Base-by-base conservation (phyloP, 2,888 invertebrate species). In the Cremastobaeus sp. region DNA sequence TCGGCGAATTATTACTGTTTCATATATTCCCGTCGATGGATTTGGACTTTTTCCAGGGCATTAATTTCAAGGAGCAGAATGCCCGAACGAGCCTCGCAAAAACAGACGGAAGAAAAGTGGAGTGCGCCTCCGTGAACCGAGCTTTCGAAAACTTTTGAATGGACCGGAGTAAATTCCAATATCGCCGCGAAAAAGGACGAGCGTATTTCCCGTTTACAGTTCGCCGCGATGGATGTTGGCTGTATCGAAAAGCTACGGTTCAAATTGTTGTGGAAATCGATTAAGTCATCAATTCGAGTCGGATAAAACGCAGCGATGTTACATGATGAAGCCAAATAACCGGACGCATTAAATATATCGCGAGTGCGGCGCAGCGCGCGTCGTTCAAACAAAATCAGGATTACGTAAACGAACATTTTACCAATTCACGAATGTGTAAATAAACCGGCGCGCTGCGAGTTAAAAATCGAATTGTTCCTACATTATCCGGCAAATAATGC, bases 141-240 rank as follows among this genome's bases (percentile, higher is more conserved):
- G 45, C 43, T 34, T 66, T 66, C 55, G 32, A 35, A 32, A 66
- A 66, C 41, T 66, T 66, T 57, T 11, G 57, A 66, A 66, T 50
- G 57, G 57, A 50, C 50, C 66, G 50, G 57, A 66, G 66, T 57
- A 66, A 66, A 66, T 57, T 57, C 57, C 57, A 25, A 66, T 57
- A 66, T 66, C 32, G 57, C 48, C 17, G 9, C 30, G 54, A 28
- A 55, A 47, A 54, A 37, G 37, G 18, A 14, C 55, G 25, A 47
- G 55, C 55, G 34, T 55, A 66, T 66, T 55, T 55, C 20, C 39
- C 54, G 65, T 65, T n/a, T n/a, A n/a, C 54, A 28, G 12, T 50
- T 21, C 25, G 1, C 12, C 17, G 20, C 18, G 45, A 30, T 47
- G 11, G 5, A 30, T 47, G 32, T 32, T 25, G 18, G 48, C 18